Evolutionary conservation across 1,140 invertebrate genomes (phyloP).

Genomic region (Zaprionus davidi): DNA sequence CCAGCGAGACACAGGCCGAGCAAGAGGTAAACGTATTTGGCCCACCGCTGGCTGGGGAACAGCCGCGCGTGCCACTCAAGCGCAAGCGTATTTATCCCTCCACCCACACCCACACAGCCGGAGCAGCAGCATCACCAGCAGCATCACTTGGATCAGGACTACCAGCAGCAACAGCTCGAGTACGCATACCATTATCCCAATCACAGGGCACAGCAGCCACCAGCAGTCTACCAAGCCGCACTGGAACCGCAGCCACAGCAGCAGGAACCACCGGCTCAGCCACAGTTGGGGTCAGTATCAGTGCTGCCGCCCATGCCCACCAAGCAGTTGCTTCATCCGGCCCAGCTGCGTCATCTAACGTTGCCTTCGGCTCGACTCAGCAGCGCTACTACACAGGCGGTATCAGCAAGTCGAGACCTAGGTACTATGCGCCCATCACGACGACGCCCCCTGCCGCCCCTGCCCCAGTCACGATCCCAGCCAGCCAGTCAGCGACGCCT

Average conservation of each 20-base stretch:
- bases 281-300: constrained; percentile 38
- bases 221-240: constrained; percentile 51
- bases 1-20: constrained; percentile 72
- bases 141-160: constrained; percentile 8
- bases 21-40: constrained; percentile 83
- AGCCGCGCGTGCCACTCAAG: constrained; percentile 71
- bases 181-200: constrained; percentile 56
- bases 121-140: constrained; percentile 41
- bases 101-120: constrained; percentile 75
- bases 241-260: constrained; percentile 47
- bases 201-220: constrained; percentile 63
- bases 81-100: constrained; percentile 84
- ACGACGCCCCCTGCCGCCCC: constrained; percentile 36
- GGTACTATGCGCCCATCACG: constrained; percentile 70
- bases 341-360: constrained; percentile 62
- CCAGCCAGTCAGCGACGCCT: constrained; percentile 54
- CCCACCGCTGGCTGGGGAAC: constrained; percentile 66
- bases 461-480: constrained; percentile 27
- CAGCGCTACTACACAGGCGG: constrained; percentile 35
- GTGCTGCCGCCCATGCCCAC: constrained; percentile 75
- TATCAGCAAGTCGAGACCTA: constrained; percentile 61
- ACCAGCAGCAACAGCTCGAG: constrained; percentile 32
- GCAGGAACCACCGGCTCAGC: constrained; percentile 19
- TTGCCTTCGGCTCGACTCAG: constrained; percentile 40
- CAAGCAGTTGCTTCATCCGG: constrained; percentile 82